phyloP scores from a whole-genome alignment of 2,797 vertebrate species.

The Netta rufina region DNA sequence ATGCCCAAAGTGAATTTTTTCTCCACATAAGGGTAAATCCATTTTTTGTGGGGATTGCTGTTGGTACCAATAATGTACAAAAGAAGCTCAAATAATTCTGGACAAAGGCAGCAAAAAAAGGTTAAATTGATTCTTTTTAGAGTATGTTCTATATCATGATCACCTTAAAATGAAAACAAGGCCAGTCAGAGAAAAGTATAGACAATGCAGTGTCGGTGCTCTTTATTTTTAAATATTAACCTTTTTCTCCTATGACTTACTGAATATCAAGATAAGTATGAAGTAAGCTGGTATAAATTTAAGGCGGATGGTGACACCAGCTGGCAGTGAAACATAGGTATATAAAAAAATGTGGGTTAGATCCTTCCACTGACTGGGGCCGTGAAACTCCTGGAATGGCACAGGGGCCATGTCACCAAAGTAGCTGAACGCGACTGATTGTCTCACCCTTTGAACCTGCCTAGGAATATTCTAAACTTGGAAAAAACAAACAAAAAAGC shows the following conservation, averaged over 20 bases:
- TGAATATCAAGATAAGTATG: background rate
- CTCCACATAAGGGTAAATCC: background rate
- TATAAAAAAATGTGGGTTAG: background rate
- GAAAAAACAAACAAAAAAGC: background rate
- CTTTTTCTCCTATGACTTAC: background rate
- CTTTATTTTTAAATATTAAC: background rate
- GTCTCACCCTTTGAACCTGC: background rate
- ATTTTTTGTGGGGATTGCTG: background rate
- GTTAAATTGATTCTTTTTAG: background rate
- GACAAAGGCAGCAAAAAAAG: background rate
- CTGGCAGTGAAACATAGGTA: background rate
- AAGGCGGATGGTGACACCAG: conserved; percentile 31
- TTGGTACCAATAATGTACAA: background rate
- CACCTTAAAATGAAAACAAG: background rate
- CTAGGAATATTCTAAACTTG: background rate
- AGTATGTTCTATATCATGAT: background rate
- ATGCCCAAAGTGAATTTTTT: background rate
- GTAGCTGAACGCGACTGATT: background rate
- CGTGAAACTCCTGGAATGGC: background rate
- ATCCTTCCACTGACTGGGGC: background rate
- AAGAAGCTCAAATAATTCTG: background rate
- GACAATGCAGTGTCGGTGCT: background rate
- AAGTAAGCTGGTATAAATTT: background rate
- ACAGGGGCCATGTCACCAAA: background rate
- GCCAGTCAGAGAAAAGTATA: background rate